A percentile compares a stretch with the other conserved stretches of the same genome.
Evolutionary conservation across 92 coral and sea anemone genomes (phyloP).

Genomic region (Nematostella vectensis): DNA sequence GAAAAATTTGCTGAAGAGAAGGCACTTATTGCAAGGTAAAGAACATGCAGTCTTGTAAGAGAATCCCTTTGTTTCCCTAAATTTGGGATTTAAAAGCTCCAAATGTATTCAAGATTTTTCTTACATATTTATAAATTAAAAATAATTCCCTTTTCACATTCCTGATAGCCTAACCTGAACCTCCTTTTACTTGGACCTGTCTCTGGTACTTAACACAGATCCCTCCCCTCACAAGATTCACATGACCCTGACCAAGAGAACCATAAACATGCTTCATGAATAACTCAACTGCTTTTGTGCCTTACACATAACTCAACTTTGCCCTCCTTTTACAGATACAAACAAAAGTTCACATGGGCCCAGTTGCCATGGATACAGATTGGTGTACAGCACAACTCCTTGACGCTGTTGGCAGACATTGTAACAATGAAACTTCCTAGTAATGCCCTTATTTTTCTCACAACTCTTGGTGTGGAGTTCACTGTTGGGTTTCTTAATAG

Average conservation of each 20-base stretch:
- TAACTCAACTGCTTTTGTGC: not conserved
- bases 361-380: constrained; percentile 99
- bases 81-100: too few relatives aligned
- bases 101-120: too few relatives aligned
- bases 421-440: constrained; percentile 94
- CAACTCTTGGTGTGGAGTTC: constrained; percentile 77
- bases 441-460: constrained; percentile 86
- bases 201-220: too few relatives aligned
- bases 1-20: constrained; percentile 71
- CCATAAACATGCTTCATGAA: too few relatives aligned
- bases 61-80: too few relatives aligned
- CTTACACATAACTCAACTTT: too few relatives aligned
- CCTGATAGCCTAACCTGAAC: too few relatives aligned
- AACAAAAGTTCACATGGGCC: constrained; percentile 95
- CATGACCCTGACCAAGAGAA: too few relatives aligned
- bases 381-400: constrained; percentile 81
- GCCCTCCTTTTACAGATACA: constrained; percentile 56
- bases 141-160: too few relatives aligned
- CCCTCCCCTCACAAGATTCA: too few relatives aligned
- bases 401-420: constrained; percentile 73
- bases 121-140: too few relatives aligned
- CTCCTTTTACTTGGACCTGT: too few relatives aligned
- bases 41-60: not conserved
- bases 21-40: constrained; percentile 75
- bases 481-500: constrained; percentile 77